phyloP scores from a whole-genome alignment of 2,888 invertebrate species.

The Monochamus alternatus region DNA sequence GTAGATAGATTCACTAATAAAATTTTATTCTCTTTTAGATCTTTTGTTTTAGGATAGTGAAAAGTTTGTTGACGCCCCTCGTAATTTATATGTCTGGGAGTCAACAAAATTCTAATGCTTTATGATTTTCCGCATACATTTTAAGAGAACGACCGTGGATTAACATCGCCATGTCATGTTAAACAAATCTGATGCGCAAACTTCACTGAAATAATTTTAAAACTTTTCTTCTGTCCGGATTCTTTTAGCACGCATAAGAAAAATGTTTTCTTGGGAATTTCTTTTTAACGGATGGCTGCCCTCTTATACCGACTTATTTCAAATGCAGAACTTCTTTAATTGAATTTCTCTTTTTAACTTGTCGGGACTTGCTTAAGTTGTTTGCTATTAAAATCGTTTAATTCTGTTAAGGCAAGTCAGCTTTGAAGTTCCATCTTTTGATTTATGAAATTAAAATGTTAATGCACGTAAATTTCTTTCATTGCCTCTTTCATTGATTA shows the following conservation, averaged over 20 bases:
- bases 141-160: constrained; percentile 13
- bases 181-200: constrained; percentile 26
- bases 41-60: background rate
- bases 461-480: background rate
- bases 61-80: background rate
- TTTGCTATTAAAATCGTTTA: constrained; percentile 23
- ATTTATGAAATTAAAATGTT: background rate
- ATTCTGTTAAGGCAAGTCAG: background rate
- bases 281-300: constrained; percentile 29
- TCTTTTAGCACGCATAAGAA: constrained; percentile 24
- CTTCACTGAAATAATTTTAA: constrained; percentile 22
- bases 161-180: constrained; percentile 24
- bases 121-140: constrained; percentile 11
- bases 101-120: constrained; percentile 11
- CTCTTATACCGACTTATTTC: constrained; percentile 39
- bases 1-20: too few species aligned
- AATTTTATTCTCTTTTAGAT: too few species aligned
- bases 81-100: constrained; percentile 13
- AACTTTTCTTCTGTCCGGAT: constrained; percentile 23
- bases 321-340: constrained; percentile 40
- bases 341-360: constrained; percentile 31
- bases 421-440: constrained; percentile 7
- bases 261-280: constrained; percentile 20
- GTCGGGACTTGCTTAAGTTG: constrained; percentile 18
- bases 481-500: background rate